Base-by-base conservation (phyloP, 2,888 invertebrate species). In the Lasioglossum figueresi region DNA sequence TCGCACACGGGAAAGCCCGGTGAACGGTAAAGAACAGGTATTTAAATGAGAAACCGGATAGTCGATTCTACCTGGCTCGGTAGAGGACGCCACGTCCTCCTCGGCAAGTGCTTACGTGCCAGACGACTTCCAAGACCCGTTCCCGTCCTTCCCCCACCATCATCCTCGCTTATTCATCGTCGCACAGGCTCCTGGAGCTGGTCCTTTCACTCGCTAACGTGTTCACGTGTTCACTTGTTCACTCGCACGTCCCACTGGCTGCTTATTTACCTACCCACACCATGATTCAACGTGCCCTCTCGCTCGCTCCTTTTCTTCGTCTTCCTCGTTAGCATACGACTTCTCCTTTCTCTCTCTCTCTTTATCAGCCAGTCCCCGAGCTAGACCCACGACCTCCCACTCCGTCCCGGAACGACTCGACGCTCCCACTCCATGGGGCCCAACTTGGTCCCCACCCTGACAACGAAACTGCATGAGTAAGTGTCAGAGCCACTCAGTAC, bases 31-130 rank as follows among this genome's bases (percentile, higher is more conserved):
- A 88, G 91, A 92, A 86, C 91, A 91, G 92, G 92, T 92, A 94
- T 93, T 93, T 92, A 94, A 93, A 93, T 93, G 90, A 90, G 91
- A 92, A 91, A 93, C 93, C 92, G 92, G 93, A 92, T 90, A 88
- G 91, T 91, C 87, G 86, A 88, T 94, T 84, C 88, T 86, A 76
- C 82, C 83, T 86, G 87, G 80, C 83, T 89, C 91, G 92, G 77
- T 80, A 94, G 94, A 94, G 94, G 93, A 92, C 94, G 93, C 93
- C 93, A 94, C 92, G 84, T 87, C 90, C 83, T 80, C 84, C 87
- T 85, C 80, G 66, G 82, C 84, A 80, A 85, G 83, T 86, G 80
- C 75, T 83, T 87, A 87, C 83, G 74, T 83, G 88, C 72, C 84
- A 77, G 86, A 78, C 84, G 80, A 85, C 81, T 86, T 85, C 80